Evolutionary conservation across 1,140 invertebrate genomes (phyloP), one percentile per base, ranked within the genome.

Genomic region (Sinonovacula constricta): DNA sequence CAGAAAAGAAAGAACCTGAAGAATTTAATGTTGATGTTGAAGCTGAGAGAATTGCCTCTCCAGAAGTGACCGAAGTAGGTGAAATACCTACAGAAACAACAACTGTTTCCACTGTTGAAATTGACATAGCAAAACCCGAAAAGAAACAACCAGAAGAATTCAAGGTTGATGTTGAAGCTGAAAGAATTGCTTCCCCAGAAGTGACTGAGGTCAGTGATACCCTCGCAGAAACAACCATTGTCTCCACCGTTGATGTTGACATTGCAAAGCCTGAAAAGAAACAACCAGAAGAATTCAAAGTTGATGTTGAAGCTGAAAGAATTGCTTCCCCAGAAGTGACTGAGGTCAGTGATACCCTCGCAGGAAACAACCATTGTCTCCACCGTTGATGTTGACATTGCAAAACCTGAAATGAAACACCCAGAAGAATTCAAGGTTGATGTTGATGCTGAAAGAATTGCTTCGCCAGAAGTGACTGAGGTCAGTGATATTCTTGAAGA

Each of bases 341-440:
- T 70, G 81, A 78, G 30, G 80, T 85, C n/a, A 51, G 36, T 65
- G 75, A 79, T 33, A n/a, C 31, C 51, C 2, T 34, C 70, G n/a
- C 24, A 22, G 26, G 82, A 83, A 12, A 59, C 54, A 26, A 51
- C 39, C 24, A 66, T 22, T 34, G 33, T 56, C n/a, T 34, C 56
- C 45, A 70, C 79, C 36, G 70, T 77, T 14, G 57, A 62, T 10
- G 14, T 49, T 71, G 80, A 81, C 28, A 30, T 83, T 54, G 76
- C 74, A 49, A 26, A 36, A 39, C 24, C 62, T 36, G 56, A 78
- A n/a, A 75, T 78, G n/a, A 45, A 39, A 36, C 69, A 68, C n/a
- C 69, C 81, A 45, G 70, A 56, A 49, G 80, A 84, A 74, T 81
- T 33, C 45, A 70, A 81, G 54, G 70, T 66, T 59, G 84, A 82